Percentiles rank a stretch among this genome's conserved stretches.
phyloP scores from a whole-genome alignment of 2,888 invertebrate species.

The Andrena bucephala region DNA sequence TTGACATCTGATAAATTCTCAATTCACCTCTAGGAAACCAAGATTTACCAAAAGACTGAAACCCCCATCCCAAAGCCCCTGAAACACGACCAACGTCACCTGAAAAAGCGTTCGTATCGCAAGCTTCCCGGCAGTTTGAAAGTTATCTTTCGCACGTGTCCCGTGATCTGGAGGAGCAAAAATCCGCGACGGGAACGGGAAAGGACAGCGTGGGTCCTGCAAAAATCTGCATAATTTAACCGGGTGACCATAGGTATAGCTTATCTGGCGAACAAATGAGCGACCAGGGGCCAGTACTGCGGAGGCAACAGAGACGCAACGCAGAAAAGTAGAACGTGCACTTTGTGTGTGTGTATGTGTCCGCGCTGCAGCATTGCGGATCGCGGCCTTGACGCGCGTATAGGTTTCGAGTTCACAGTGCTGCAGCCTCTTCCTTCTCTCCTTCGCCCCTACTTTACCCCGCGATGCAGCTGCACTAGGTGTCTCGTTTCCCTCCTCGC shows the following conservation, averaged over 20 bases:
- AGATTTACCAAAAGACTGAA: neutral
- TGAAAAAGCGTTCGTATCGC: neutral
- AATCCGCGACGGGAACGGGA: slow-evolving; percentile 22
- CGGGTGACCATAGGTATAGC: slow-evolving; percentile 51
- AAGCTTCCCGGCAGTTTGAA: too few relatives aligned
- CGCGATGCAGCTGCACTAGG: slow-evolving; percentile 25
- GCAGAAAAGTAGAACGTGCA: slow-evolving; percentile 62
- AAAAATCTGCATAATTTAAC: slow-evolving; percentile 63
- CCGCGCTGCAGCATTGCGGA: slow-evolving; percentile 71
- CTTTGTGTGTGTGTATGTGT: slow-evolving; percentile 7
- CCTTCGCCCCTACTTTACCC: slow-evolving; percentile 9
- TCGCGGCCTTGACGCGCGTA: slow-evolving; percentile 51
- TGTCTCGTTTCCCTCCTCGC: slow-evolving; percentile 21
- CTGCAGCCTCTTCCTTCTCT: slow-evolving; percentile 55
- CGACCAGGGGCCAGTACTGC: slow-evolving; percentile 61
- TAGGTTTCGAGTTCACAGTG: slow-evolving; percentile 64
- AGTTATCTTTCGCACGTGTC: slow-evolving; percentile 16
- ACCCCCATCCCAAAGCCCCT: neutral
- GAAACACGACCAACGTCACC: neutral
- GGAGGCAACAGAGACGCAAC: slow-evolving; percentile 48
- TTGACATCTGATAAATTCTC: neutral
- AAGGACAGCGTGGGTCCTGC: slow-evolving; percentile 31
- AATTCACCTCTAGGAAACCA: neutral
- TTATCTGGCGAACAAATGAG: slow-evolving; percentile 75
- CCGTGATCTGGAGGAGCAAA: slow-evolving; percentile 8